Conservation (phyloP, 2,888 invertebrate genomes). For the Agrotis exclamationis region DNA sequence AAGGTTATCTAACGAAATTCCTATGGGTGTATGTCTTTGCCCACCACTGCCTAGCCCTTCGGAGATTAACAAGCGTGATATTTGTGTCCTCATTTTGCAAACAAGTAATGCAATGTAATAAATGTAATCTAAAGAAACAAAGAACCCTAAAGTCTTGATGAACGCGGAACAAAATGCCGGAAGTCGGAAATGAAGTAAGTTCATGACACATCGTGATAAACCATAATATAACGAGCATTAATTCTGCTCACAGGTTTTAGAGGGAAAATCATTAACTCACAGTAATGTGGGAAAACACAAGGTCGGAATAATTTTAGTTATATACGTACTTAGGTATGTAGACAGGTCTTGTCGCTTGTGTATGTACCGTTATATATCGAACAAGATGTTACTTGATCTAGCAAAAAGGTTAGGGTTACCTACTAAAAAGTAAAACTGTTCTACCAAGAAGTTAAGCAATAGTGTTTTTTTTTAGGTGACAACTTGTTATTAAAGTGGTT, state of each 20-base stretch:
- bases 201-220: slow-evolving; percentile 52
- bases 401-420: slow-evolving; percentile 2
- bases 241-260: slow-evolving; percentile 38
- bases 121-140: slow-evolving; percentile 42
- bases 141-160: slow-evolving; percentile 44
- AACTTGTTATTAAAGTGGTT: neutral
- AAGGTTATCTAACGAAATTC: neutral
- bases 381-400: slow-evolving; percentile 5
- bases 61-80: neutral
- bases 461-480: neutral
- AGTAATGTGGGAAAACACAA: slow-evolving; percentile 30
- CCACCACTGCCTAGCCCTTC: neutral
- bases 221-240: slow-evolving; percentile 18
- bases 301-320: slow-evolving; percentile 16
- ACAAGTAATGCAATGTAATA: slow-evolving; percentile 31
- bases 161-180: slow-evolving; percentile 58
- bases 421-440: neutral
- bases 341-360: slow-evolving; percentile 2
- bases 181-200: slow-evolving; percentile 54
- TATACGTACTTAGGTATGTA: slow-evolving; percentile 9
- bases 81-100: slow-evolving; percentile 30
- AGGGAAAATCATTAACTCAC: slow-evolving; percentile 32
- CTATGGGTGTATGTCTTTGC: no score
- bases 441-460: neutral
- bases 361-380: neutral